These are phyloP conservation scores for Neotragus pygmaeus DNA, from an alignment of 2,113 vertebrate species.

Conservation along the genomic window DNA sequence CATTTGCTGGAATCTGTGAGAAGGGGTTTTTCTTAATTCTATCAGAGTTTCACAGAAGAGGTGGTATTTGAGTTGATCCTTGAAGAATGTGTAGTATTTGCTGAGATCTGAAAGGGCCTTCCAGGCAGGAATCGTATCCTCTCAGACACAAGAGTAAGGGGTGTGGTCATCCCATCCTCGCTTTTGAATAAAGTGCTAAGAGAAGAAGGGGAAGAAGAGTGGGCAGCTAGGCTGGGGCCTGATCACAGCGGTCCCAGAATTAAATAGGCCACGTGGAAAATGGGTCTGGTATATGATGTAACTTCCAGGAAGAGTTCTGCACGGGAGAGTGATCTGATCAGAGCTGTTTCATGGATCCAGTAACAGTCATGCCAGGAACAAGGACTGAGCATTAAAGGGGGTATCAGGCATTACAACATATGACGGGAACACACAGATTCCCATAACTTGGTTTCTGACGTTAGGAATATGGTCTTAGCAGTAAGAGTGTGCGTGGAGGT, in stretches of 20 bases:
- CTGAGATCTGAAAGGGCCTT: not conserved
- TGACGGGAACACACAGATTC: not conserved
- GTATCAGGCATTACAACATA: not conserved
- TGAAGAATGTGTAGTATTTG: not conserved
- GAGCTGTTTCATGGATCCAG: not conserved
- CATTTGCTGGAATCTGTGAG: not conserved
- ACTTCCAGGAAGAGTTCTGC: not conserved
- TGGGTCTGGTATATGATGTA: not conserved
- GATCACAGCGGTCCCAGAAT: not conserved
- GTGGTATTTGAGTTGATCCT: not conserved
- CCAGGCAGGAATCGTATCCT: not conserved
- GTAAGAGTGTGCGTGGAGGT: not conserved
- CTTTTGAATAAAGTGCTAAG: not conserved
- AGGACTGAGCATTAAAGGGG: not conserved
- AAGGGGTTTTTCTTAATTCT: not conserved
- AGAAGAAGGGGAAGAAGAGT: not conserved
- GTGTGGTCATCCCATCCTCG: not conserved
- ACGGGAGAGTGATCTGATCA: not conserved
- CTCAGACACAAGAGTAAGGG: not conserved
- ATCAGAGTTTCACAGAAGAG: not conserved
- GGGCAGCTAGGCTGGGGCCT: too few relatives aligned
- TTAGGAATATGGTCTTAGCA: not conserved
- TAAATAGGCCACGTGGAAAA: not conserved
- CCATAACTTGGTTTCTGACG: not conserved
- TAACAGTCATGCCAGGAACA: not conserved